These are phyloP conservation scores for Parnassius apollo DNA, from an alignment of 2,888 invertebrate species.

Conservation along the genomic window DNA sequence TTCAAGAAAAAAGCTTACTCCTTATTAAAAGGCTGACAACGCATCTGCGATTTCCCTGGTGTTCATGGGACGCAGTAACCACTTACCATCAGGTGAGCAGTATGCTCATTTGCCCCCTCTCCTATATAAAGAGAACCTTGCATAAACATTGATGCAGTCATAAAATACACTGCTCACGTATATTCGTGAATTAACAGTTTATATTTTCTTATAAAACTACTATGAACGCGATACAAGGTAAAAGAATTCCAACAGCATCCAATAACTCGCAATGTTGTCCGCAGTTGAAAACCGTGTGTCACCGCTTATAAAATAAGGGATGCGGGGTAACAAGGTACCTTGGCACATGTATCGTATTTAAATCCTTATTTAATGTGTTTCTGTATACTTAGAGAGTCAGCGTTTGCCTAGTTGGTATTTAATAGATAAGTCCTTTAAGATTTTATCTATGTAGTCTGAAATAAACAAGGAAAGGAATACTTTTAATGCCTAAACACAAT, in stretches of 20 bases:
- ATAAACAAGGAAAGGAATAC: constrained; percentile 19
- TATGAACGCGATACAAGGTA: too few species aligned
- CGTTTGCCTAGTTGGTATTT: not conserved
- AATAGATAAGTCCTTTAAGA: constrained; percentile 21
- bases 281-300: constrained; percentile 10
- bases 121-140: too few species aligned
- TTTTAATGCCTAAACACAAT: constrained; percentile 20
- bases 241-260: not conserved
- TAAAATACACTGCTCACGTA: too few species aligned
- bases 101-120: too few species aligned
- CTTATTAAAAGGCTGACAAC: too few species aligned
- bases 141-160: too few species aligned
- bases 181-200: too few species aligned
- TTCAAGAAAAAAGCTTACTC: too few species aligned
- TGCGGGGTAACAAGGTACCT: constrained; percentile 9
- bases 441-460: constrained; percentile 17
- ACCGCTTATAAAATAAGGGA: constrained; percentile 1
- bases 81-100: too few species aligned
- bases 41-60: too few species aligned
- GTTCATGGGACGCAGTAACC: too few species aligned
- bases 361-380: constrained; percentile 27
- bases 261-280: not conserved
- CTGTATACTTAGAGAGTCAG: not conserved
- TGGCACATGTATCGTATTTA: constrained; percentile 25
- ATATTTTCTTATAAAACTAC: too few species aligned